Evolutionary conservation across 2,888 invertebrate genomes (phyloP), one percentile per base, ranked within the genome.

Genomic region (Nebria salina): DNA sequence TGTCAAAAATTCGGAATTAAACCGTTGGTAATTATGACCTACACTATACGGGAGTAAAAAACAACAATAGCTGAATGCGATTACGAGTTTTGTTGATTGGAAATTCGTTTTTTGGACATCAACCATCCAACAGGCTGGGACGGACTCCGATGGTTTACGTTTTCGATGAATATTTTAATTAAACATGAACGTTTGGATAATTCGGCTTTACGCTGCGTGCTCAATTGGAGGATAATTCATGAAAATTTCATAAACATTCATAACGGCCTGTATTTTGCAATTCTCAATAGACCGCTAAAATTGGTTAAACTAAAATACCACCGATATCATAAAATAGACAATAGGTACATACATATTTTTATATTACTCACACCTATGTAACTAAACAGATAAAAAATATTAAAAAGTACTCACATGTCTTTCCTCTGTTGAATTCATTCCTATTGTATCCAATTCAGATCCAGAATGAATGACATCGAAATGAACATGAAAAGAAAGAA

Each of bases 391-490:
- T 54, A 11, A 13, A 11, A 54, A 3, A 54, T 54, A 7, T 54
- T 7, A 54, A 54, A 54, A 70, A 11, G 26, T 90, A 92, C 93
- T 92, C 88, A 93, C 93, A 90, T 93, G 93, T 90, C 93, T 90
- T 88, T 93, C 93, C 87, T 93, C 93, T 25, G 91, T 91, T 72
- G 92, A 91, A 88, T 92, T 92, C 87, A 92, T 89, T 88, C 92
- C 92, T 92, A 91, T 76, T 89, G 85, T 70, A 70, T 70, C 70
- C 20, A 20, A 20, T 20, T 20, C 20, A 20, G 20, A 20, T 20
- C 20, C 70, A 70, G 5, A 13, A 34, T 26, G 54, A 70, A 75
- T 68, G 88, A 85, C 86, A 82, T 73, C 43, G 64, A 78, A 43
- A 77, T 82, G 82, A 75, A 64, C 76, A 78, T 42, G 82, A 83